phyloP scores from a whole-genome alignment of 2,888 invertebrate genomes.

The Chymomyza procnemis region DNA sequence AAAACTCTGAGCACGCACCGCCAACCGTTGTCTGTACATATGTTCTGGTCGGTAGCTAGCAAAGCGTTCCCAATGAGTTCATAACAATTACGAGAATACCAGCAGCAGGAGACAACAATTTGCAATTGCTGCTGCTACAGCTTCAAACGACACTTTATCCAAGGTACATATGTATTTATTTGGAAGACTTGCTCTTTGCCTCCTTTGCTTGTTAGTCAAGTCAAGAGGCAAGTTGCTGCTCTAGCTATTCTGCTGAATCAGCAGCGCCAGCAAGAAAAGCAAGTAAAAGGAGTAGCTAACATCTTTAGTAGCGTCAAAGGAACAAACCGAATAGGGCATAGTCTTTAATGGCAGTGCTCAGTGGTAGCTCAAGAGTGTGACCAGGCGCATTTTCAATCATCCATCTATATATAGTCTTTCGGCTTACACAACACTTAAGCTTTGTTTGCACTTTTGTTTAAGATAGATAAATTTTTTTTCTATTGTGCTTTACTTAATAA shows the following conservation, averaged over 20 bases:
- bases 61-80: constrained; percentile 52
- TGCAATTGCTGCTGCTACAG: constrained; percentile 42
- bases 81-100: constrained; percentile 60
- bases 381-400: too few species aligned
- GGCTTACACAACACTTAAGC: too few species aligned
- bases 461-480: too few species aligned
- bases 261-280: neutral
- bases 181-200: too few species aligned
- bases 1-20: constrained; percentile 47
- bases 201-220: constrained; percentile 31
- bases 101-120: constrained; percentile 28
- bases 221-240: constrained; percentile 43
- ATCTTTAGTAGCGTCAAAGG: neutral
- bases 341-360: neutral
- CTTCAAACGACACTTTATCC: constrained; percentile 30
- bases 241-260: neutral
- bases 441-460: too few species aligned
- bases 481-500: too few species aligned
- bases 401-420: too few species aligned
- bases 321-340: neutral
- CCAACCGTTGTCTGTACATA: constrained; percentile 14
- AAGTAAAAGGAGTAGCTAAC: neutral
- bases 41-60: constrained; percentile 20
- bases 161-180: too few species aligned
- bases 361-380: neutral